Conservation (phyloP, 1,140 invertebrate genomes). For the Zaprionus capensis region DNA sequence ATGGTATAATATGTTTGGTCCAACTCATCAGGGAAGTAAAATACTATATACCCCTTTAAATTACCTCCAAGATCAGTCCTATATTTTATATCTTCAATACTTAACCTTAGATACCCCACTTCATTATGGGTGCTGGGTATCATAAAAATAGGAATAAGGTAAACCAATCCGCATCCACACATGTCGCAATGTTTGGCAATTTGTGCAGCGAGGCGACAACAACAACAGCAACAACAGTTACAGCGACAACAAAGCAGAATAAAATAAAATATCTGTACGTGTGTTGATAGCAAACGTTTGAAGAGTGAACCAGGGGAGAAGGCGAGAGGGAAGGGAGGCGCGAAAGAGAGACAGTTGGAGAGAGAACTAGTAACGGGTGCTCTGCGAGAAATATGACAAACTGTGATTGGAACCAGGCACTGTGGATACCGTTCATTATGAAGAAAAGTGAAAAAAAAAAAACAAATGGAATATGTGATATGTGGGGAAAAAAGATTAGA, state of each 20-base stretch:
- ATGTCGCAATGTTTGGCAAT: conserved; percentile 77
- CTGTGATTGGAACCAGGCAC: conserved; percentile 21
- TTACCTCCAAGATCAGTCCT: too few species aligned
- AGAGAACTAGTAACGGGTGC: not conserved
- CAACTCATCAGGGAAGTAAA: not conserved
- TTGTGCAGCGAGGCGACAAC: conserved; percentile 68
- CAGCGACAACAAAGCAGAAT: conserved; percentile 56
- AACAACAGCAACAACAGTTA: conserved; percentile 43
- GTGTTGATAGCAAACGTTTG: conserved; percentile 49
- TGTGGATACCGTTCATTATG: conserved; percentile 1
- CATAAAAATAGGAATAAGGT: conserved; percentile 42
- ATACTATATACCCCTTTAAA: not conserved
- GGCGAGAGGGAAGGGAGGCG: not conserved
- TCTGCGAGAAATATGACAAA: conserved; percentile 4
- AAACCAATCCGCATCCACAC: conserved; percentile 60
- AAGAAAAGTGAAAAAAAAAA: not conserved
- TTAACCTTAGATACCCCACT: not conserved
- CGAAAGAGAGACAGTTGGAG: not conserved
- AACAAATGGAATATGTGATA: not conserved
- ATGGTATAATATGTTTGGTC: too few species aligned
- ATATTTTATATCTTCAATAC: too few species aligned
- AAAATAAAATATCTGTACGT: conserved; percentile 73
- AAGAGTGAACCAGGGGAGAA: not conserved
- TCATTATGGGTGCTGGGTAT: not conserved
- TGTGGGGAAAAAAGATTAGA: not conserved